Evolutionary conservation across 2,113 vertebrate genomes (phyloP), one percentile per base, ranked within the genome.

Genomic region (Pao palembangensis): DNA sequence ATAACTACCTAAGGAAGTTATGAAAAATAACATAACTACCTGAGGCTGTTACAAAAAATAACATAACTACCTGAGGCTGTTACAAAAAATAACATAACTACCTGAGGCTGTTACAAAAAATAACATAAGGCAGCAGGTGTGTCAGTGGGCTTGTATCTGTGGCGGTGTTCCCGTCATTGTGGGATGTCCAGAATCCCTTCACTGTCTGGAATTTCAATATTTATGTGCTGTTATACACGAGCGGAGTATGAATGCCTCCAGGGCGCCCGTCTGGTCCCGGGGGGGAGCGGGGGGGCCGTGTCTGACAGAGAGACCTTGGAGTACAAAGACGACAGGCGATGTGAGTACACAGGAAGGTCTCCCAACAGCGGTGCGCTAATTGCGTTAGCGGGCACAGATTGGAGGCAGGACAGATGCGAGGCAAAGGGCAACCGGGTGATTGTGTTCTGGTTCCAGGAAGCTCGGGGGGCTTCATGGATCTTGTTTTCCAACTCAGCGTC

Each of bases 291-390:
- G 0, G 15, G 62, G 83, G 34, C 64, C 53, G 44, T 85, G 74
- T 17, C 81, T 65, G 76, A 79, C 73, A 80, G 76, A 78, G 80
- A 85, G 87, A 84, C 85, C 82, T 89, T 88, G 77, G 74, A 73
- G 62, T 67, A 60, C 67, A 85, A 71, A 75, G 79, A 88, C 82
- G 80, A 80, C 81, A 71, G 83, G 80, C 84, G 81, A 73, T 81
- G 61, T 73, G 76, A 71, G 79, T 80, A 84, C 78, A 79, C 67
- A 83, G 71, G 79, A 86, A 78, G 80, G 80, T 84, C 77, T 86
- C 69, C 75, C 59, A 71, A 72, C 83, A 77, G 77, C 76, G 82
- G 72, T 65, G 81, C 82, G 76, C 81, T 89, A 89, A 90, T 89
- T 85, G 81, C 73, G 69, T 90, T 88, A 86, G 82, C 65, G 74